Percentiles rank a stretch among this genome's conserved stretches.
Evolutionary conservation across 2,113 vertebrate genomes (phyloP).

Genomic region (Ictidomys tridecemlineatus): DNA sequence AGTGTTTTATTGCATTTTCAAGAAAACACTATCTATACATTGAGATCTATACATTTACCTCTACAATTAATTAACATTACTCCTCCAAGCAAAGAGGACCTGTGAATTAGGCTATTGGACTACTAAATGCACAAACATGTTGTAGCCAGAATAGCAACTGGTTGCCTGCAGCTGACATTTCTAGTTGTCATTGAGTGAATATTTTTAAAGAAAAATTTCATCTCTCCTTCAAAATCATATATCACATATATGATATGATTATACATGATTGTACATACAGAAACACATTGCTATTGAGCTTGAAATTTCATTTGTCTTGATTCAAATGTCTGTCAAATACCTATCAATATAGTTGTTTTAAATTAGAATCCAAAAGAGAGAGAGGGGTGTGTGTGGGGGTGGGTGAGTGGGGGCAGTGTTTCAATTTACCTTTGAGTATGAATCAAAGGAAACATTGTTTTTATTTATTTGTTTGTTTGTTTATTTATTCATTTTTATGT

Average conservation of each 20-base stretch:
- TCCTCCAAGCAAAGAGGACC: neutral
- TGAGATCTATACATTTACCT: neutral
- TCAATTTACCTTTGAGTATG: neutral
- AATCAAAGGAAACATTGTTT: neutral
- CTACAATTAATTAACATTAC: neutral
- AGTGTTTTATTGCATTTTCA: neutral
- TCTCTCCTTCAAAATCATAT: neutral
- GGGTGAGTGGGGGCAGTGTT: no score
- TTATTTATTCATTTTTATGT: no score
- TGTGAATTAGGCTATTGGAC: neutral
- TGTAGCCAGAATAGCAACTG: neutral
- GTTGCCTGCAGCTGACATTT: neutral
- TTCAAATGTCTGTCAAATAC: neutral
- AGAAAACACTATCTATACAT: neutral
- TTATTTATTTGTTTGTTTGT: no score
- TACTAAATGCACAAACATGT: neutral
- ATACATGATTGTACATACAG: neutral
- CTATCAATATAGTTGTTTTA: neutral
- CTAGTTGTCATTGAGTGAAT: neutral
- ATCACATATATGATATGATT: neutral
- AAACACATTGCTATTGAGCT: neutral
- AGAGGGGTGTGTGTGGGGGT: neutral
- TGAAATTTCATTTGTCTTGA: neutral
- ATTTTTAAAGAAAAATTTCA: conserved; percentile 32
- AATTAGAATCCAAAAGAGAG: neutral